Conservation (phyloP, 2,888 invertebrate species). For the Drosophila engyochracea region DNA sequence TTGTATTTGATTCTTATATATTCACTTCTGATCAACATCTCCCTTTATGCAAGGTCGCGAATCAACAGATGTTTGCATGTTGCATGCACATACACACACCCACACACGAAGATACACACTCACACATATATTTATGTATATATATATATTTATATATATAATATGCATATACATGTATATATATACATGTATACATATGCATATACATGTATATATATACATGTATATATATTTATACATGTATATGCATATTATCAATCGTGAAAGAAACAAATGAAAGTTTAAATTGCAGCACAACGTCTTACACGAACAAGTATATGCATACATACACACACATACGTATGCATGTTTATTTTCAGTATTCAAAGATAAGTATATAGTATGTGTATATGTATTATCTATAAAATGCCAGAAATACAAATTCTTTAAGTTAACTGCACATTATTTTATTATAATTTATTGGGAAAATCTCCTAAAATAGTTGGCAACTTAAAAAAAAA, state of each 20-base stretch:
- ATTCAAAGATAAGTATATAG: neutral
- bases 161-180: neutral
- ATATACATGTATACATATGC: neutral
- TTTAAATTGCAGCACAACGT: constrained; percentile 13
- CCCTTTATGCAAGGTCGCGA: constrained; percentile 13
- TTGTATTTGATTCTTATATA: constrained; percentile 1
- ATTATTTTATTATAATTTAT: neutral
- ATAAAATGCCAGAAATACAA: neutral
- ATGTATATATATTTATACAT: neutral
- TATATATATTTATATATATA: neutral
- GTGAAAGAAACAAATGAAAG: constrained; percentile 13
- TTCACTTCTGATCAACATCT: constrained; percentile 18
- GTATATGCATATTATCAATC: constrained; percentile 6
- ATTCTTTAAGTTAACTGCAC: neutral
- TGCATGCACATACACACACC: constrained; percentile 11
- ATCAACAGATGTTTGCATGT: constrained; percentile 47
- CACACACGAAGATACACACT: neutral
- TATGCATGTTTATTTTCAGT: neutral
- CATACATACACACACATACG: neutral
- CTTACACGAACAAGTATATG: neutral
- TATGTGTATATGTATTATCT: constrained; percentile 3
- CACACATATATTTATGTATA: neutral
- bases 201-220: neutral
- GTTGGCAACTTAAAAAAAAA: constrained; percentile 2
- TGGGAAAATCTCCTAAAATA: constrained; percentile 2